These are phyloP conservation scores for Aphis craccivora DNA, from an alignment of 1,140 invertebrate species.

Conservation along the genomic window DNA sequence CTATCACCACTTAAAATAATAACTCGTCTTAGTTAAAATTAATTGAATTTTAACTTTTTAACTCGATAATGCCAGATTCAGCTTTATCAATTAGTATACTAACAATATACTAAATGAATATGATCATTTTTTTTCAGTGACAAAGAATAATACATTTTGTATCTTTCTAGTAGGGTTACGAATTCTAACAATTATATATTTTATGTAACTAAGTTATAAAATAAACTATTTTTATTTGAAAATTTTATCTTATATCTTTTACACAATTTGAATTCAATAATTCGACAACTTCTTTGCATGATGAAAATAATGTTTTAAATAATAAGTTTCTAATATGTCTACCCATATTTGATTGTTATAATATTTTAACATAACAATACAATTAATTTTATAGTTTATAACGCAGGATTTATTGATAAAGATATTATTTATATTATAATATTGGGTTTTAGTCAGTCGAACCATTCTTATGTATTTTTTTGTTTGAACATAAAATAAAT, in stretches of 20 bases:
- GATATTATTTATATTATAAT: no score
- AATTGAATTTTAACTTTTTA: neutral
- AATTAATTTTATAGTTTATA: no score
- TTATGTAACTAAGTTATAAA: neutral
- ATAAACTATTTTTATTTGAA: neutral
- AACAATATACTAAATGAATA: neutral
- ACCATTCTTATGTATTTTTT: no score
- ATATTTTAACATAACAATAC: no score
- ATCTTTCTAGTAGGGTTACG: neutral
- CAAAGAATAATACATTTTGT: neutral
- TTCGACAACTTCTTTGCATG: neutral
- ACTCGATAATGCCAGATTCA: neutral
- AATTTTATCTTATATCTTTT: neutral
- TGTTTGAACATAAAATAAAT: neutral
- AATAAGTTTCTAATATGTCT: neutral
- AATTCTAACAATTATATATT: neutral
- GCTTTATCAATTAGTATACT: neutral
- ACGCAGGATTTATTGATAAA: no score
- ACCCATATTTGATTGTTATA: no score
- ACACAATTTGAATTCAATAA: neutral
- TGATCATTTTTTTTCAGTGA: neutral
- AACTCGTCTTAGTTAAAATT: neutral
- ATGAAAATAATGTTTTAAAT: neutral
- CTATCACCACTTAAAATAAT: neutral
- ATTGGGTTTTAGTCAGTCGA: neutral